Percentiles rank a stretch among this genome's conserved stretches.
phyloP scores from a whole-genome alignment of 2,888 invertebrate species.

The Chironomus riparius region DNA sequence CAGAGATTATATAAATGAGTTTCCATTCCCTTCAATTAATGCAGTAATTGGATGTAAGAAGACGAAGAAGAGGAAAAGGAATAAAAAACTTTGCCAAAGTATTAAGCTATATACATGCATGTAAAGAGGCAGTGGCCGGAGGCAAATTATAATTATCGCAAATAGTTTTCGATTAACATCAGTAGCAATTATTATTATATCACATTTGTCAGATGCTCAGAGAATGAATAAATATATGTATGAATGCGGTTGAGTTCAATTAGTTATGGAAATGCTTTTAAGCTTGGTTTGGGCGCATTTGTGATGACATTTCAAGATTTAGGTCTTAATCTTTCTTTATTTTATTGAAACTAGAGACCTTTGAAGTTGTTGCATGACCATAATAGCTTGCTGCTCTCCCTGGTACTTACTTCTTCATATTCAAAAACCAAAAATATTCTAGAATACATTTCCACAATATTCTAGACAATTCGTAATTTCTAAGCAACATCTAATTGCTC shows the following conservation, averaged over 20 bases:
- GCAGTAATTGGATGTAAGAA: neutral
- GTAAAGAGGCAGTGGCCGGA: neutral
- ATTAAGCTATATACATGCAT: neutral
- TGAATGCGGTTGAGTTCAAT: neutral
- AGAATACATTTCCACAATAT: too few relatives aligned
- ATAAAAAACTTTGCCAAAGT: neutral
- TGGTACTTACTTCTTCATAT: too few relatives aligned
- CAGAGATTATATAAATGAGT: neutral
- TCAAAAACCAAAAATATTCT: too few relatives aligned
- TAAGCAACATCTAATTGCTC: too few relatives aligned
- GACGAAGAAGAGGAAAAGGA: neutral
- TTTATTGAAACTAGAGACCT: too few relatives aligned
- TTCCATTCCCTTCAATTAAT: neutral
- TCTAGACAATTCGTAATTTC: too few relatives aligned
- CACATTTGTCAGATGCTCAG: neutral
- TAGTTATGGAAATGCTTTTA: neutral
- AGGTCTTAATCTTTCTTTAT: too few relatives aligned
- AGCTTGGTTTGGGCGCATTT: too few relatives aligned
- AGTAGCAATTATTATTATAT: slow-evolving; percentile 6
- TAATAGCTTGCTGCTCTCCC: too few relatives aligned
- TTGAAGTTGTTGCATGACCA: too few relatives aligned
- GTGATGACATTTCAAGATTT: too few relatives aligned
- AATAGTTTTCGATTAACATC: slow-evolving; percentile 17
- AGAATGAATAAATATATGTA: neutral
- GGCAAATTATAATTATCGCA: slow-evolving; percentile 10